phyloP scores from a whole-genome alignment of 2,797 vertebrate genomes.

The Xerus rutilus region DNA sequence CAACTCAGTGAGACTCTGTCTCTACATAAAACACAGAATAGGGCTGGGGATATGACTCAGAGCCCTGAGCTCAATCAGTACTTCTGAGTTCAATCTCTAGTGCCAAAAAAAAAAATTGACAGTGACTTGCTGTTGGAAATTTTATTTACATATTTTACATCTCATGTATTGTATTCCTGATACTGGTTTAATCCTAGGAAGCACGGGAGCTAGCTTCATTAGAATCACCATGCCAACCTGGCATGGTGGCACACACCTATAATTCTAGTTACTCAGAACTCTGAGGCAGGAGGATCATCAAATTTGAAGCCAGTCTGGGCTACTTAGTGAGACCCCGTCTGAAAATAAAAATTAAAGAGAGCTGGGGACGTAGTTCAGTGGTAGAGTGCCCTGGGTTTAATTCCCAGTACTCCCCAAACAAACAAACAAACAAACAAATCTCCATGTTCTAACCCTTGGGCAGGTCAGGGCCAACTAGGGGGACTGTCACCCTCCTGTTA shows the following conservation, averaged over 20 bases:
- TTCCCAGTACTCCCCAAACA: no score
- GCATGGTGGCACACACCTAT: not conserved
- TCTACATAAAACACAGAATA: no score
- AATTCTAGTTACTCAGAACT: not conserved
- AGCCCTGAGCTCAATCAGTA: no score
- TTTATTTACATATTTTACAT: constrained; percentile 34
- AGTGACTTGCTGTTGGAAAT: not conserved
- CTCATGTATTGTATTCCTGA: not conserved
- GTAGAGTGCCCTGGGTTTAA: no score
- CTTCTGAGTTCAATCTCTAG: no score
- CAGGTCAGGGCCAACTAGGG: not conserved
- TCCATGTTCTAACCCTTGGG: not conserved
- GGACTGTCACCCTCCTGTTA: not conserved
- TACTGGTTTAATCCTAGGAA: not conserved
- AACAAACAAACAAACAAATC: no score
- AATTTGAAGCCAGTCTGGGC: not conserved
- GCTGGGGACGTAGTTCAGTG: no score
- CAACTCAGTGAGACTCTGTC: no score
- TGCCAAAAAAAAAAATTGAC: no score
- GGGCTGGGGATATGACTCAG: no score
- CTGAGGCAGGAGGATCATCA: not conserved
- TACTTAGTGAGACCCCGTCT: no score
- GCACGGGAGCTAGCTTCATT: not conserved
- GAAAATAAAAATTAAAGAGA: no score
- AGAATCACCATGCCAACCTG: not conserved